phyloP scores from a whole-genome alignment of 37 sponge, comb jelly and placozoan genomes.

The Axinella damicornis region DNA sequence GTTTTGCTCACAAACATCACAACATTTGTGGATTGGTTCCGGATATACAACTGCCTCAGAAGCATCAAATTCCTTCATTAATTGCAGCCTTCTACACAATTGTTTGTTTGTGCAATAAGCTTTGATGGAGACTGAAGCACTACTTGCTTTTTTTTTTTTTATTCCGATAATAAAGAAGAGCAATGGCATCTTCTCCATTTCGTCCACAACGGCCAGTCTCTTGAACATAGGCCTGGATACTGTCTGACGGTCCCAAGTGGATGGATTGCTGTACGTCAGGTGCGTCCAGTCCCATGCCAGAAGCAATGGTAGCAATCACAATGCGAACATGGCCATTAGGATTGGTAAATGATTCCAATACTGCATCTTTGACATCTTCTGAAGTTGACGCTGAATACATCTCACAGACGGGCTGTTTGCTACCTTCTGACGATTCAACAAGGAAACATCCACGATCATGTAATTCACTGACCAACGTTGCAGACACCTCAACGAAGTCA shows the following conservation, averaged over 20 bases:
- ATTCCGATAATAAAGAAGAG: too few relatives aligned
- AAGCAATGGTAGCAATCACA: background rate
- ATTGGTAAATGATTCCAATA: background rate
- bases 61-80: background rate
- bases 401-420: background rate
- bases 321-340: background rate
- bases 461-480: background rate
- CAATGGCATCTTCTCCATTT: too few relatives aligned
- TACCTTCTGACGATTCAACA: background rate
- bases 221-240: constrained; percentile 12
- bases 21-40: background rate
- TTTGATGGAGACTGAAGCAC: background rate
- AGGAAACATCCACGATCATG: background rate
- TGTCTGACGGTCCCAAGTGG: constrained; percentile 13
- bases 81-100: background rate
- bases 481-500: background rate
- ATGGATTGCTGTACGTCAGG: constrained; percentile 3
- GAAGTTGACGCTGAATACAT: background rate
- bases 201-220: constrained; percentile 13
- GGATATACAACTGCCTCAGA: background rate
- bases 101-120: background rate
- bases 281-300: constrained; percentile 13
- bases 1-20: constrained; percentile 26
- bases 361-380: background rate
- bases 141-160: constrained; percentile 2